These are phyloP conservation scores for Drosophila anomelani DNA, from an alignment of 2,888 invertebrate genomes.

Conservation along the genomic window DNA sequence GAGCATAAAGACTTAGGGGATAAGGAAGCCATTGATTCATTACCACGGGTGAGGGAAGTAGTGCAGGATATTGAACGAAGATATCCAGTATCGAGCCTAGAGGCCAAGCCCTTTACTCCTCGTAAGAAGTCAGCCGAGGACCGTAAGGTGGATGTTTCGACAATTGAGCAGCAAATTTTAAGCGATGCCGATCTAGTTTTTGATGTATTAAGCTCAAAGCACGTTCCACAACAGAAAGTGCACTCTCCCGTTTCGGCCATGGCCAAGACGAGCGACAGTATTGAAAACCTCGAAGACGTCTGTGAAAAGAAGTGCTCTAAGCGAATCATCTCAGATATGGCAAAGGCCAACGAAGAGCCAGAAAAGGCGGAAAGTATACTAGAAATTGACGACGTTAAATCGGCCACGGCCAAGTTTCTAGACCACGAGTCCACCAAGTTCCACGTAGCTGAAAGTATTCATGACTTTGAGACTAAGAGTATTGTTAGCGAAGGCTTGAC, in stretches of 20 bases:
- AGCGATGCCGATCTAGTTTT: conserved; percentile 70
- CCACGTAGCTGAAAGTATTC: conserved; percentile 41
- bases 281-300: conserved; percentile 66
- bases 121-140: conserved; percentile 74
- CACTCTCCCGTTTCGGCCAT: conserved; percentile 45
- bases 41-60: conserved; percentile 86
- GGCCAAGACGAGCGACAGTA: conserved; percentile 42
- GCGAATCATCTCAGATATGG: conserved; percentile 65
- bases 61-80: conserved; percentile 86
- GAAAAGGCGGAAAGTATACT: conserved; percentile 10
- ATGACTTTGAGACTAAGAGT: conserved; percentile 43
- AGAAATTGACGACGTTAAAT: conserved; percentile 36
- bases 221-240: conserved; percentile 43
- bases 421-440: conserved; percentile 51
- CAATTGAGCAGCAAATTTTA: conserved; percentile 74
- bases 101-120: conserved; percentile 73
- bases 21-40: conserved; percentile 53
- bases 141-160: conserved; percentile 52
- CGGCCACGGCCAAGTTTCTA: conserved; percentile 60
- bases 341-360: conserved; percentile 57
- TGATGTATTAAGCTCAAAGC: conserved; percentile 48
- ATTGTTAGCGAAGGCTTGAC: conserved; percentile 16
- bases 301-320: conserved; percentile 78
- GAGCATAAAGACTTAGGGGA: conserved; percentile 56
- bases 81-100: conserved; percentile 68